Percentiles rank a stretch among this genome's conserved stretches.
phyloP scores from a whole-genome alignment of 1,140 invertebrate species.

The Anastrepha ludens region DNA sequence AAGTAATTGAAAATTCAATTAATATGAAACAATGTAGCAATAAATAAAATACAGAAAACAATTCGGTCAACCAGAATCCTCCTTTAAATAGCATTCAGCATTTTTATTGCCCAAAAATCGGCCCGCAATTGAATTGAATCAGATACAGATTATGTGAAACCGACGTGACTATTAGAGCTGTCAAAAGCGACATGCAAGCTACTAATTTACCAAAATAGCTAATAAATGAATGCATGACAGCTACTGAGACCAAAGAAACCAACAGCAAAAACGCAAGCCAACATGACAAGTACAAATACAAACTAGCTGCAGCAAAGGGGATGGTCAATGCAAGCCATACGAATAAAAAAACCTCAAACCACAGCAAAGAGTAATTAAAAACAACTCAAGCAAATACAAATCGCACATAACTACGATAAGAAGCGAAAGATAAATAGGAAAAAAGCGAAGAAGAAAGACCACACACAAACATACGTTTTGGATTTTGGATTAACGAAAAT shows the following conservation, averaged over 20 bases:
- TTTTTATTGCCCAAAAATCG: no score
- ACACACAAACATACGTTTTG: neutral
- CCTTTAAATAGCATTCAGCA: no score
- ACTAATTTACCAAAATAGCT: conserved; percentile 37
- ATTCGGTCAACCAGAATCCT: no score
- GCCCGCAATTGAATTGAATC: no score
- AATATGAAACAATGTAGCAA: no score
- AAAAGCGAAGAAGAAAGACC: neutral
- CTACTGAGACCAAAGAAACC: neutral
- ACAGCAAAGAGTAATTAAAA: conserved; percentile 69
- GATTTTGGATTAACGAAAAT: neutral
- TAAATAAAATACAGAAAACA: no score
- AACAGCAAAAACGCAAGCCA: conserved; percentile 2
- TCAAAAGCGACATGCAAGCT: conserved; percentile 29
- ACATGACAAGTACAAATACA: neutral
- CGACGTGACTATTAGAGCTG: conserved; percentile 21
- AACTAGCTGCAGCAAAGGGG: no score
- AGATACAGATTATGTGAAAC: neutral
- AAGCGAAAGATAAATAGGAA: conserved; percentile 22
- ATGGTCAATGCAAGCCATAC: neutral
- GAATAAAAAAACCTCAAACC: conserved; percentile 7
- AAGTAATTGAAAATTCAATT: no score
- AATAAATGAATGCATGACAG: neutral
- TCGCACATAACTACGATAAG: conserved; percentile 60
- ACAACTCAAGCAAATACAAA: conserved; percentile 69